Base-by-base conservation (phyloP, 2,888 invertebrate genomes). In the Geotrupes spiniger region DNA sequence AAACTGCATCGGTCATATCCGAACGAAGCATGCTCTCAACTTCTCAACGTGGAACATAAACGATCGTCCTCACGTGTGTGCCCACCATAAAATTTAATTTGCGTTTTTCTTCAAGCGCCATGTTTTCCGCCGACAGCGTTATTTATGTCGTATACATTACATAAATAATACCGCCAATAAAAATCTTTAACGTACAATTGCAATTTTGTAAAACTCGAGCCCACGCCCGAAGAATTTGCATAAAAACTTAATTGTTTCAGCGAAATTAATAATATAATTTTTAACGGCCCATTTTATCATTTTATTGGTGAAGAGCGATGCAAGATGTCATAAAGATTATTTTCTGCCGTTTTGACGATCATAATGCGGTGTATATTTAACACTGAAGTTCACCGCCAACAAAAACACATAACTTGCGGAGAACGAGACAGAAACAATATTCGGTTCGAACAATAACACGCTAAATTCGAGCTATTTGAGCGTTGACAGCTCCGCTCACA, bases 241-340 rank as follows among this genome's bases (percentile, higher is more conserved):
- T 33, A 33, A 33, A 33, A 33, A 33, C 14, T 33, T 33, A 33
- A 33, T 15, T 8, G 33, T 10, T 33, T 3, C 6, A 4, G 21
- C 21, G 33, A 15, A 33, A 12, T 12, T 33, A 33, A 15, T 15
- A 12, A 15, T 10, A 14, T 12, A 33, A 33, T 33, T 33, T 39
- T 47, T 46, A 36, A 21, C 44, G 39, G 47, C 37, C 28, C 40
- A 47, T 51, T 51, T 46, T 44, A 50, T 42, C 21, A 46, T 53
- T 53, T 47, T 50, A 53, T 49, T 44, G 33, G 42, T 44, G 44
- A 42, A 42, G 36, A 43, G 48, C 33, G 43, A 42, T 31, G 49
- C 51, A 4, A 21, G 3, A 53, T 46, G 53, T 53, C 51, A 49
- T 48, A 51, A 31, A 44, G 51, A 51, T 53, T 53, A 53, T 53